Conservation (phyloP, 2,113 vertebrate genomes). For the Oreotrochilus melanogaster region DNA sequence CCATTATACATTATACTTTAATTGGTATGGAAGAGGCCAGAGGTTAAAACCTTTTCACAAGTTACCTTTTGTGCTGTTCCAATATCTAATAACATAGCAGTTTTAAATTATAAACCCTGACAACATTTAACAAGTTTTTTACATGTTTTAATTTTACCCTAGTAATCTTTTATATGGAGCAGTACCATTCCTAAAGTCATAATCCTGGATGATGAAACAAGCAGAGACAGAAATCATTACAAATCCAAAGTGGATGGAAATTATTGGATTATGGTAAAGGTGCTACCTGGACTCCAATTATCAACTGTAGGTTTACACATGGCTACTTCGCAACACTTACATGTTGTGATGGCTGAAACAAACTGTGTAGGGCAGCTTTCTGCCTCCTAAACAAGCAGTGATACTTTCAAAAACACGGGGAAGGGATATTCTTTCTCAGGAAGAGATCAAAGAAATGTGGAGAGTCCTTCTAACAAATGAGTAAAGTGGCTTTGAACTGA, state of each 20-base stretch:
- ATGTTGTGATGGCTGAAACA: not conserved
- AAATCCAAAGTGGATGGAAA: not conserved
- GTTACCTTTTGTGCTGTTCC: conserved; percentile 58
- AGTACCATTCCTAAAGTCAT: conserved; percentile 19
- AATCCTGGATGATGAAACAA: conserved; percentile 48
- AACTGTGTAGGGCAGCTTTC: not conserved
- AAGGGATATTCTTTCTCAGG: not conserved
- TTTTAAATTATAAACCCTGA: conserved; percentile 68
- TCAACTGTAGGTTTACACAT: not conserved
- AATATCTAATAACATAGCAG: conserved; percentile 63
- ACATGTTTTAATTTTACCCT: conserved; percentile 72
- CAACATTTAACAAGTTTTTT: conserved; percentile 68
- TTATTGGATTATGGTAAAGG: not conserved
- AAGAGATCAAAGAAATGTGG: conserved; percentile 22
- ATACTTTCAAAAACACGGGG: not conserved
- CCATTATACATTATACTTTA: conserved; percentile 62
- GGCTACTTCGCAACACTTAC: not conserved
- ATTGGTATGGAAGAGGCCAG: conserved; percentile 54
- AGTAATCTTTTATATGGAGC: conserved; percentile 62
- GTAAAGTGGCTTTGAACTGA: not conserved
- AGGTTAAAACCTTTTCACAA: conserved; percentile 53
- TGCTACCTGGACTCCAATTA: not conserved
- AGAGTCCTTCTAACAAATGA: conserved; percentile 5
- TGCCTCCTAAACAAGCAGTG: not conserved
- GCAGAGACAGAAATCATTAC: conserved; percentile 22